These are phyloP conservation scores for Epirrita christyi DNA, from an alignment of 2,888 invertebrate genomes.

Conservation along the genomic window DNA sequence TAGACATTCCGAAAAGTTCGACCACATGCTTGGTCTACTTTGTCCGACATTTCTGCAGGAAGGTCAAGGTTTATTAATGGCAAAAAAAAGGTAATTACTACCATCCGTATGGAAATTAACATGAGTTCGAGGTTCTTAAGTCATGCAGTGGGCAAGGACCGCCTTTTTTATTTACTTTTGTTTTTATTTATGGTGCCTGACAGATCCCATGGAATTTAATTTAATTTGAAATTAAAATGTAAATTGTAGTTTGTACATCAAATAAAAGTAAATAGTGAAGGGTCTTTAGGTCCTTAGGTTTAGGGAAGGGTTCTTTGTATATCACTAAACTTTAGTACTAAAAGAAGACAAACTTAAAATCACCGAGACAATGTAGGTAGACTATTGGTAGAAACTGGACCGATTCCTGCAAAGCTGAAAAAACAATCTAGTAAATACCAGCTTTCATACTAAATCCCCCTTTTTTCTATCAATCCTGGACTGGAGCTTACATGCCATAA, in stretches of 20 bases:
- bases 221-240: background rate
- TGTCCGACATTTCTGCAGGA: constrained; percentile 21
- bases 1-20: background rate
- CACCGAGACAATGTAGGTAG: too few species aligned
- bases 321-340: too few species aligned
- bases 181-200: constrained; percentile 3
- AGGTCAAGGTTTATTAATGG: constrained; percentile 34
- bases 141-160: constrained; percentile 4
- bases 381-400: too few species aligned
- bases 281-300: too few species aligned
- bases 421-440: too few species aligned
- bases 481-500: too few species aligned
- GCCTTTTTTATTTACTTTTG: constrained; percentile 2
- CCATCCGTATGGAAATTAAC: constrained; percentile 24
- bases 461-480: too few species aligned
- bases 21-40: constrained; percentile 6
- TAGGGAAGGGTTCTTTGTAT: too few species aligned
- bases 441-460: too few species aligned
- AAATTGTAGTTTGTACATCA: background rate
- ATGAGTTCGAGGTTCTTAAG: constrained; percentile 7
- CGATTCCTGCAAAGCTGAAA: too few species aligned
- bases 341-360: too few species aligned
- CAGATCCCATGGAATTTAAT: background rate
- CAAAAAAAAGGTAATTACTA: constrained; percentile 27
- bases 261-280: too few species aligned